phyloP scores from a whole-genome alignment of 30 jellyfish, hydroid and myxozoan genomes.

The Cassiopea xamachana region DNA sequence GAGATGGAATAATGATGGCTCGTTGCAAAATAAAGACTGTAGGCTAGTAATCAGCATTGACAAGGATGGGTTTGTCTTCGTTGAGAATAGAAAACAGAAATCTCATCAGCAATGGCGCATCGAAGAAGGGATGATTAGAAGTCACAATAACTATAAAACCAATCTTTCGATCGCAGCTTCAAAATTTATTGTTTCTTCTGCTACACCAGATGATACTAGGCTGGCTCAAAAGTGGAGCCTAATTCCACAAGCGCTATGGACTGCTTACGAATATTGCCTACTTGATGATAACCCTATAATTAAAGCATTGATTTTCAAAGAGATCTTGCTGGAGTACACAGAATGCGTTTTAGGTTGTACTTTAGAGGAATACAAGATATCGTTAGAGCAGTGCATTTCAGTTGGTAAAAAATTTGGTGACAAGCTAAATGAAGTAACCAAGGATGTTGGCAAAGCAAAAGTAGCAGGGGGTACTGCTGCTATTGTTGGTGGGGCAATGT shows the following conservation, averaged over 20 bases:
- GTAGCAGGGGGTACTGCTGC: constrained; percentile 31
- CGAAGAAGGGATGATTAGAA: constrained; percentile 21
- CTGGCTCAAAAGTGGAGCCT: background rate
- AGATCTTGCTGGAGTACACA: constrained; percentile 15
- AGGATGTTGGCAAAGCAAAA: constrained; percentile 30
- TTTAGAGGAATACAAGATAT: background rate
- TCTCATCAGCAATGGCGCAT: constrained; percentile 10
- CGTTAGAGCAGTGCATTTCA: constrained; percentile 3
- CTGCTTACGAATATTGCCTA: constrained; percentile 10
- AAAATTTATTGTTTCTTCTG: background rate
- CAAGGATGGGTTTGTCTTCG: background rate
- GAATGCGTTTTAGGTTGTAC: constrained; percentile 16
- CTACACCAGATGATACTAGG: background rate
- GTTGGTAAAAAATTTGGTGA: constrained; percentile 12
- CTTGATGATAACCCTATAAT: constrained; percentile 22
- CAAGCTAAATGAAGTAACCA: constrained; percentile 5
- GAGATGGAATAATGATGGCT: constrained; percentile 38
- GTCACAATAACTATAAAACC: constrained; percentile 3
- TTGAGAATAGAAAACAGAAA: background rate
- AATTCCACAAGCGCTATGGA: constrained; percentile 20
- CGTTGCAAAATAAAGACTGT: background rate
- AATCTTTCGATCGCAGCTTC: background rate
- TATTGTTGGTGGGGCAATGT: constrained; percentile 30
- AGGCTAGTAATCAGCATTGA: constrained; percentile 10
- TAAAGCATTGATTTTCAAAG: constrained; percentile 21